Base-by-base conservation (phyloP, 2,888 invertebrate genomes). In the Rhingia rostrata region DNA sequence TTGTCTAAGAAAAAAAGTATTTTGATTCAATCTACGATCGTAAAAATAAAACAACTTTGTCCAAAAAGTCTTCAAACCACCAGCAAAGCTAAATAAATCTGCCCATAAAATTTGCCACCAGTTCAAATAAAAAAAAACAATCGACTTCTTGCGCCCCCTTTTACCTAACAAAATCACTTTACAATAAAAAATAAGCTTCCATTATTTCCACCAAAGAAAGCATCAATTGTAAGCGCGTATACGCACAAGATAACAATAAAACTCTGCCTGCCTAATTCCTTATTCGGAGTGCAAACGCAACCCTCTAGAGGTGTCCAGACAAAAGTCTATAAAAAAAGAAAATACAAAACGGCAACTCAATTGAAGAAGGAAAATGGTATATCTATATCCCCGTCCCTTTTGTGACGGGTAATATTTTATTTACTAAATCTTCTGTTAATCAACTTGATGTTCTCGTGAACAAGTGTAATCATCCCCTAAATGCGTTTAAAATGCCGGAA, bases 391-490 rank as follows among this genome's bases (percentile, higher is more conserved):
- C 61, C 41, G 54, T 30, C 47, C 53, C n/a, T 54, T 43, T 22
- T 41, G 53, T 75, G 85, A 80, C 61, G 86, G 87, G 83, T 86
- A 85, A 87, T 87, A 87, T 86, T 87, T 87, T 86, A 87, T 87
- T 87, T 83, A 78, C 77, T 86, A 86, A 87, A 86, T 87, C 87
- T 86, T 69, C 78, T 87, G 86, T 87, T 88, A 87, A 88, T 88
- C 87, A 88, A 88, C 81, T 88, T 88, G 86, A 88, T 88, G 87
- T 86, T 86, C 81, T 83, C 86, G 87, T 86, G 86, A 87, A 87
- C 87, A 87, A 88, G 87, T 87, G 87, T 86, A 87, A 87, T 88
- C 87, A 87, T 86, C 86, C 87, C 87, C 82, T 86, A 87, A 84
- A 87, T 86, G 86, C 69, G 84, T 74, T 85, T 82, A 80, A 86